Base-by-base conservation (phyloP, 1,140 invertebrate species). In the Bactericera cockerelli region DNA sequence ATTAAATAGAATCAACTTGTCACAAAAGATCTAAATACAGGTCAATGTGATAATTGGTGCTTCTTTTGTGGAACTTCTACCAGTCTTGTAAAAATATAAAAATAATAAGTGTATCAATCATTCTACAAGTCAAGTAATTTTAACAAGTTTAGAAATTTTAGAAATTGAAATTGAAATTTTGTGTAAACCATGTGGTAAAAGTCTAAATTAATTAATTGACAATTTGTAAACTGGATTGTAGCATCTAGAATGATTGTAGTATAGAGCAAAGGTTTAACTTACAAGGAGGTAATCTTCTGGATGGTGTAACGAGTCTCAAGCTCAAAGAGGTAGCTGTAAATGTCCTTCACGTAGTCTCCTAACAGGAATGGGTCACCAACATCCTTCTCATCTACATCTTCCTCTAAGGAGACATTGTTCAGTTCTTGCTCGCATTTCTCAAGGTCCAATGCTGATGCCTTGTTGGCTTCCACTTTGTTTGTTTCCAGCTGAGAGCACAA, bases 281-380 rank as follows among this genome's bases (percentile, higher is more conserved):
- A 16, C 14, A 59, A 55, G 56, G 58, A 65, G 60, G 31, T 56
- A 26, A 26, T 24, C 26, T 49, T 55, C 26, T 19, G 31, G 36
- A 24, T 61, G 59, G 56, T 49, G 28, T 38, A 38, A 55, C 61
- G 62, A 64, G 74, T 72, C 74, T 93, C 89, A 57, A 91, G 69
- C 22, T 76, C 68, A 63, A 77, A 77, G 65, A 93, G 74, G 70
- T 93, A 91, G 13, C 72, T 69, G 67, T 89, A 91, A 68, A 95
- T 93, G 62, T 92, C 87, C 63, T 87, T 84, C 54, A 87, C 83
- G 69, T 93, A 93, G 62, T 84, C 79, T 25, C 81, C 80, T 67
- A 89, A 83, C 61, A 92, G 75, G 65, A 85, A 78, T 4, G 86
- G 86, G 68, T 89, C 86, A 49, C 81, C 77, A 56, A 70, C 73